These are phyloP conservation scores for Aptenodytes forsteri DNA, from an alignment of 2,113 vertebrate species.

Conservation along the genomic window DNA sequence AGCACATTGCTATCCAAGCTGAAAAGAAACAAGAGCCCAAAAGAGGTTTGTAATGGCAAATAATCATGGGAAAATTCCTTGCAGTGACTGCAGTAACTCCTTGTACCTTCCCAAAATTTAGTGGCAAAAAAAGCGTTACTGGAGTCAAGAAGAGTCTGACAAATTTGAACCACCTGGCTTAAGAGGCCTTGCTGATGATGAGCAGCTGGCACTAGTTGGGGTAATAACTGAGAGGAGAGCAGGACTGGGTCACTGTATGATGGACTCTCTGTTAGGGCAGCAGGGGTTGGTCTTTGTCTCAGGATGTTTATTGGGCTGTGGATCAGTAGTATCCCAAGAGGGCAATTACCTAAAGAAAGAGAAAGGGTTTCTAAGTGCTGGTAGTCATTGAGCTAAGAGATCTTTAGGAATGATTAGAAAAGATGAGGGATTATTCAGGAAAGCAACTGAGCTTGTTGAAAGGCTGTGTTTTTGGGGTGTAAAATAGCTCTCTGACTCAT, in stretches of 20 bases:
- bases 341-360: not conserved
- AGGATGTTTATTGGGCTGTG: fast-evolving
- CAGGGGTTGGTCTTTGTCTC: not conserved
- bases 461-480: not conserved
- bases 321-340: not conserved
- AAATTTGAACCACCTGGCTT: not conserved
- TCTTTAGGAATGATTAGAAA: constrained; percentile 25
- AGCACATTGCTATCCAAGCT: not conserved
- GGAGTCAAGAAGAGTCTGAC: not conserved
- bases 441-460: not conserved
- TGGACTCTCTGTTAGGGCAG: not conserved
- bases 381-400: not conserved
- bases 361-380: not conserved
- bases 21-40: not conserved
- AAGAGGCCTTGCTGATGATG: not conserved
- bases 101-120: not conserved
- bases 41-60: not conserved
- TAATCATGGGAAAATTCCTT: not conserved
- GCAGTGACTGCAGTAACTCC: not conserved
- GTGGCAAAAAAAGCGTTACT: fast-evolving
- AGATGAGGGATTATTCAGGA: constrained; percentile 20
- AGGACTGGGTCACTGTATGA: not conserved
- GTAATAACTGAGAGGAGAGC: not conserved
- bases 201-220: not conserved
- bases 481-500: not conserved